Evolutionary conservation across 2,888 invertebrate genomes (phyloP).

Genomic region (Oscheius sp.): DNA sequence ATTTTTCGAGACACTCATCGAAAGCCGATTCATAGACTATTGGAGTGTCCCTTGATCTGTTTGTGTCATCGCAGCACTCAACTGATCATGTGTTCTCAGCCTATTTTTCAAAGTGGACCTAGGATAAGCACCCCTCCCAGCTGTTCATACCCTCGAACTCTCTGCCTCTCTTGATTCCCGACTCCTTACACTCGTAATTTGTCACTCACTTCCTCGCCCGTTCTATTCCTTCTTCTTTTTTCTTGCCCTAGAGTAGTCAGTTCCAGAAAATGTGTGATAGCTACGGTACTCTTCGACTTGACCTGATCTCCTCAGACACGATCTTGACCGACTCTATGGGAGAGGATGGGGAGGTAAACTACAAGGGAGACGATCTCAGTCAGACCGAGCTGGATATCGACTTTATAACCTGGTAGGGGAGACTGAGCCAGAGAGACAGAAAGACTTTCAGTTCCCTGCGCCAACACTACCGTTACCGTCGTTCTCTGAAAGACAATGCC

Average conservation of each 20-base stretch:
- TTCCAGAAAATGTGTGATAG: constrained; percentile 30
- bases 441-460: constrained; percentile 16
- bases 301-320: constrained; percentile 32
- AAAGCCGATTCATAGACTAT: no score
- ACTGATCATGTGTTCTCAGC: constrained; percentile 25
- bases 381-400: constrained; percentile 29
- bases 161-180: not conserved
- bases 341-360: constrained; percentile 34
- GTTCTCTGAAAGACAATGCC: constrained; percentile 7
- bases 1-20: no score
- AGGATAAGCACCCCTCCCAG: constrained; percentile 26
- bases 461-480: constrained; percentile 25
- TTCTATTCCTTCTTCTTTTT: not conserved
- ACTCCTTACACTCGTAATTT: constrained; percentile 5
- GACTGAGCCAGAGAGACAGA: not conserved
- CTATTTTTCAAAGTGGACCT: constrained; percentile 14
- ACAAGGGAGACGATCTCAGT: constrained; percentile 20
- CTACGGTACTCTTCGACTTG: constrained; percentile 29
- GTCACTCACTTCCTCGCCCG: not conserved
- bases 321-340: constrained; percentile 33
- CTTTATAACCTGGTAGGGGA: constrained; percentile 29
- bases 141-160: constrained; percentile 4
- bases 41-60: no score
- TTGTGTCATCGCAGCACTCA: no score
- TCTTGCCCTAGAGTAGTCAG: not conserved